Conservation (phyloP, 2,113 vertebrate species). For the Sorex araneus region DNA sequence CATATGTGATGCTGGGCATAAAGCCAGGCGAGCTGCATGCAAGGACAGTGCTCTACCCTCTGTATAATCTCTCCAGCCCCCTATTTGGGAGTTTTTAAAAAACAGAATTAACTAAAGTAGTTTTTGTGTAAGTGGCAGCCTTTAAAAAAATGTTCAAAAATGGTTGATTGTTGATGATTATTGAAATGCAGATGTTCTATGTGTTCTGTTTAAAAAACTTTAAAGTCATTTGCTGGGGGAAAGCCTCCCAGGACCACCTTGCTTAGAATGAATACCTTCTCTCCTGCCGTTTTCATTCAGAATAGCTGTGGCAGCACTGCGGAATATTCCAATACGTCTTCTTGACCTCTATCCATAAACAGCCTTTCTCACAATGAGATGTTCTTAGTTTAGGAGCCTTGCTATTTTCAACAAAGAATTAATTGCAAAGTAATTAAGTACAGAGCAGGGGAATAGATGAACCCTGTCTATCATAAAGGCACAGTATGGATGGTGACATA, state of each 20-base stretch:
- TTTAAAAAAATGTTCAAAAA: neutral
- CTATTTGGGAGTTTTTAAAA: too few relatives aligned
- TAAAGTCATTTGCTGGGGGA: neutral
- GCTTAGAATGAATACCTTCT: conserved; percentile 19
- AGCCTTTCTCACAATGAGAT: conserved; percentile 85
- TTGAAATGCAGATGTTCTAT: neutral
- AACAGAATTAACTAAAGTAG: neutral
- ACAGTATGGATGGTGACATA: conserved; percentile 81
- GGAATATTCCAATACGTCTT: conserved; percentile 82
- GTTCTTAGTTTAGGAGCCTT: conserved; percentile 84
- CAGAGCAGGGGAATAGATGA: conserved; percentile 86
- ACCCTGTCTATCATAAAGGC: conserved; percentile 85
- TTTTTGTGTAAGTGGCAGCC: neutral
- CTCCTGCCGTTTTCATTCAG: conserved; percentile 77
- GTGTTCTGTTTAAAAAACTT: neutral
- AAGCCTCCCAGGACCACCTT: neutral
- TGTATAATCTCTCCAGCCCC: too few relatives aligned
- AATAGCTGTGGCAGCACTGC: conserved; percentile 72
- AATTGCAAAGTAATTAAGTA: conserved; percentile 88
- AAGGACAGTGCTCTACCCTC: too few relatives aligned
- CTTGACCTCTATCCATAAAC: conserved; percentile 85
- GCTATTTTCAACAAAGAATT: conserved; percentile 88
- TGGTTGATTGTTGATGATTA: neutral
- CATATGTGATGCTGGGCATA: too few relatives aligned
- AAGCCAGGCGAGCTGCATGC: too few relatives aligned